These are phyloP conservation scores for Lithophane socia DNA, from an alignment of 2,888 invertebrate genomes.

Conservation along the genomic window DNA sequence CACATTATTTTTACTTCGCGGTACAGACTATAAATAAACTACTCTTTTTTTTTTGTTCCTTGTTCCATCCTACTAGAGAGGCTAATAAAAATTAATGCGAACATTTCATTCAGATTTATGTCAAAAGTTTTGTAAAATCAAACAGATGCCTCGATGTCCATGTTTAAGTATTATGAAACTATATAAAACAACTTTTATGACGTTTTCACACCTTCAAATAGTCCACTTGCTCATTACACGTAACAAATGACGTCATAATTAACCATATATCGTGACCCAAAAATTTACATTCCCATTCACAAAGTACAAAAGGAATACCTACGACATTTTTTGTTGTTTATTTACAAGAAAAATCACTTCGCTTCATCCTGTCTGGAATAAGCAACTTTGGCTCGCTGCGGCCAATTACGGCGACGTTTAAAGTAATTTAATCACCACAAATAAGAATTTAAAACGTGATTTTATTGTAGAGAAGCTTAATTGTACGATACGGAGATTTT, in stretches of 20 bases:
- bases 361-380: conserved; percentile 50
- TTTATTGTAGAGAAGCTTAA: conserved; percentile 85
- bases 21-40: conserved; percentile 61
- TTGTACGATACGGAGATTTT: conserved; percentile 78
- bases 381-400: conserved; percentile 61
- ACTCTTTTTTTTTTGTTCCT: conserved; percentile 50
- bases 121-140: conserved; percentile 59
- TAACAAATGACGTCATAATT: conserved; percentile 72
- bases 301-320: conserved; percentile 56
- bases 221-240: conserved; percentile 69
- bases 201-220: conserved; percentile 72
- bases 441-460: conserved; percentile 83
- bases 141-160: conserved; percentile 59
- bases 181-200: conserved; percentile 54
- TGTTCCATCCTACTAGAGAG: conserved; percentile 53
- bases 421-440: conserved; percentile 81
- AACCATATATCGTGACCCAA: conserved; percentile 69
- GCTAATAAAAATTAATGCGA: conserved; percentile 66
- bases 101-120: conserved; percentile 63
- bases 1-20: conserved; percentile 56
- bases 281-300: conserved; percentile 66
- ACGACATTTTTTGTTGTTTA: conserved; percentile 29
- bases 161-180: conserved; percentile 56
- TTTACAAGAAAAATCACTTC: conserved; percentile 59
- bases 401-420: conserved; percentile 82